Evolutionary conservation across 2,888 invertebrate species (phyloP), one percentile per base, ranked within the genome.

Genomic region (Idaea biselata): DNA sequence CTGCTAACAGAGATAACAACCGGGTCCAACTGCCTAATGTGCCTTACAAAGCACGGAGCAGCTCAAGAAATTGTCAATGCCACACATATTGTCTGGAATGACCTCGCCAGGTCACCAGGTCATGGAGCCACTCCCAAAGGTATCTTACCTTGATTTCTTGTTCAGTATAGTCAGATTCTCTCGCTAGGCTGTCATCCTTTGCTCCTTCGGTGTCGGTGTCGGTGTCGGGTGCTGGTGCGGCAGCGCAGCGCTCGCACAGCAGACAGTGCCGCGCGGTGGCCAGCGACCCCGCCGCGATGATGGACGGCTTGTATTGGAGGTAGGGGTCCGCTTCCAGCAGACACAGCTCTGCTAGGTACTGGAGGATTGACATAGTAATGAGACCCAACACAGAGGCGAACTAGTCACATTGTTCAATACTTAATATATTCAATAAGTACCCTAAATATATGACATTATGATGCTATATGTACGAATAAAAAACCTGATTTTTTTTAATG

Each of bases 281-380:
- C 54, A 98, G 89, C 0, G 97, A 94, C 32, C 96, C 94, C 5
- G 97, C 95, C 3, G 98, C 97, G 65, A 98, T 94, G 58, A 95
- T 84, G 4, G 98, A 98, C 25, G 98, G 97, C 69, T 95, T 88
- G 87, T 94, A 97, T 77, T 96, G 95, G 68, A 98, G 91, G 84
- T 96, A 98, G 0, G 96, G 96, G 76, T 98, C 98, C 3, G 96
- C 96, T 80, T 98, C 97, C 74, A 98, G 86, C 70, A 98, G 91
- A 8, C 97, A 95, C 71, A 98, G 86, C 89, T 98, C 98, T 61
- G 96, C 95, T 65, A 98, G 93, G 82, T 96, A 98, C 96, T 97
- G 83, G 16, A 18, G 72, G 2, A 55, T 4, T 7, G 0, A 16
- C 16, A 16, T n/a, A 70, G 25, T 55, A 60, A 58, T 58, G 16